Conservation (phyloP, 2,888 invertebrate species). For the Drosophila niveifrons region DNA sequence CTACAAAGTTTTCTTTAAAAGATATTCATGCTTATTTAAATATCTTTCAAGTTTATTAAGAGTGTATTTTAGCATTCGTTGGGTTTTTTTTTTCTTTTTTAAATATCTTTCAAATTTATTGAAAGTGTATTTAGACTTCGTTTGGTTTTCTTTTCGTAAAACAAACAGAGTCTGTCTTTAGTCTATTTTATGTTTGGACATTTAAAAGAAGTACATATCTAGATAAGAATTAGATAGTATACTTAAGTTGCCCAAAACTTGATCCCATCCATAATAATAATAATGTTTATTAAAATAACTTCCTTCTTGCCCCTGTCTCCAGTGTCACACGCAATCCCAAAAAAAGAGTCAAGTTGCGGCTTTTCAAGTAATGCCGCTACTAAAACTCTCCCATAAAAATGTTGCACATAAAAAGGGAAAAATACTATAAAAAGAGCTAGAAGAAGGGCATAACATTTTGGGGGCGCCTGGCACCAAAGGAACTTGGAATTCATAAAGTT, state of each 20-base stretch:
- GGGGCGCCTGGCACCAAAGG: conserved; percentile 15
- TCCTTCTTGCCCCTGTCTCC: not conserved
- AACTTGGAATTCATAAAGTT: conserved; percentile 29
- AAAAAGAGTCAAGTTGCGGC: conserved; percentile 12
- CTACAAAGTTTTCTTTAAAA: too few species aligned
- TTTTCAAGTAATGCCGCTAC: conserved; percentile 1
- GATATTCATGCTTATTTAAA: too few species aligned
- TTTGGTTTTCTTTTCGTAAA: not conserved
- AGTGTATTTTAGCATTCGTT: too few species aligned
- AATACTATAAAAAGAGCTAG: not conserved
- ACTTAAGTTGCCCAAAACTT: not conserved
- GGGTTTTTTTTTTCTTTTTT: too few species aligned
- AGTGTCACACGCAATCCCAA: not conserved
- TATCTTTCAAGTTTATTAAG: too few species aligned
- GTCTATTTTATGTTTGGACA: not conserved
- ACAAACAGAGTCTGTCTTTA: too few species aligned
- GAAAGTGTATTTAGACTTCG: not conserved
- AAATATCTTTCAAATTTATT: too few species aligned
- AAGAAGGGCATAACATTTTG: not conserved
- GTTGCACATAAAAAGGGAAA: conserved; percentile 1
- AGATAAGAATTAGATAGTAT: conserved; percentile 2
- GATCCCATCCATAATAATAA: not conserved
- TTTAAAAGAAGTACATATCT: not conserved
- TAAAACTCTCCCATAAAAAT: conserved; percentile 14
- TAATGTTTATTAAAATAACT: not conserved